Conservation (phyloP, 2,888 invertebrate genomes). For the Gymnocheta viridis region DNA sequence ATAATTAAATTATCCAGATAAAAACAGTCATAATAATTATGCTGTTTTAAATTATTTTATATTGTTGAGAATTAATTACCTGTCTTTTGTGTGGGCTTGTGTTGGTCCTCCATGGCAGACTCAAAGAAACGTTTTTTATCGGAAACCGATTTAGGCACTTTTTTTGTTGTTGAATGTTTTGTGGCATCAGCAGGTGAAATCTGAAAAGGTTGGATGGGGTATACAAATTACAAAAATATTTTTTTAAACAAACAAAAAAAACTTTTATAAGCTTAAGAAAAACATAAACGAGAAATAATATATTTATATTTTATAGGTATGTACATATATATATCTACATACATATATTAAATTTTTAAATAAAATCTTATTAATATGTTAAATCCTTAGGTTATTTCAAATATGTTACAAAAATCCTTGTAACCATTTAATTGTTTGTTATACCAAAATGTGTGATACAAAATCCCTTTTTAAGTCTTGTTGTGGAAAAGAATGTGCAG, state of each 20-base stretch:
- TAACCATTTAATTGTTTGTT: constrained; percentile 35
- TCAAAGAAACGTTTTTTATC: constrained; percentile 98
- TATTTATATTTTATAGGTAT: no score
- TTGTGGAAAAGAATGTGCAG: not conserved
- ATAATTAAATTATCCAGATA: not conserved
- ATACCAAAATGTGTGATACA: constrained; percentile 18
- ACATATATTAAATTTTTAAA: constrained; percentile 3
- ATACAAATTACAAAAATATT: constrained; percentile 13
- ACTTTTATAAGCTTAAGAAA: no score
- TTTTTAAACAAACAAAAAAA: not conserved
- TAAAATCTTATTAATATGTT: constrained; percentile 24
- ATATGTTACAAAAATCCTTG: constrained; percentile 11
- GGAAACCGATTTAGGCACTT: constrained; percentile 92
- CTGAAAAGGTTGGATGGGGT: constrained; percentile 70
- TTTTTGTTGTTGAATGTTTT: constrained; percentile 73
- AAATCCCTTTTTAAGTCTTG: constrained; percentile 13
- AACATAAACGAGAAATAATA: not conserved
- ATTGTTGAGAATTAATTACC: constrained; percentile 83
- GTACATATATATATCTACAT: no score
- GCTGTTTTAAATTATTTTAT: not conserved
- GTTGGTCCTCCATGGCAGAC: constrained; percentile 96
- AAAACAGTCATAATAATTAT: not conserved
- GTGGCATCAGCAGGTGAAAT: constrained; percentile 70
- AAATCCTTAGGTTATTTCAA: constrained; percentile 18
- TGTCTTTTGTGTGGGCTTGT: constrained; percentile 92